Evolutionary conservation across 2,888 invertebrate species (phyloP).

Genomic region (Sympetrum striolatum): DNA sequence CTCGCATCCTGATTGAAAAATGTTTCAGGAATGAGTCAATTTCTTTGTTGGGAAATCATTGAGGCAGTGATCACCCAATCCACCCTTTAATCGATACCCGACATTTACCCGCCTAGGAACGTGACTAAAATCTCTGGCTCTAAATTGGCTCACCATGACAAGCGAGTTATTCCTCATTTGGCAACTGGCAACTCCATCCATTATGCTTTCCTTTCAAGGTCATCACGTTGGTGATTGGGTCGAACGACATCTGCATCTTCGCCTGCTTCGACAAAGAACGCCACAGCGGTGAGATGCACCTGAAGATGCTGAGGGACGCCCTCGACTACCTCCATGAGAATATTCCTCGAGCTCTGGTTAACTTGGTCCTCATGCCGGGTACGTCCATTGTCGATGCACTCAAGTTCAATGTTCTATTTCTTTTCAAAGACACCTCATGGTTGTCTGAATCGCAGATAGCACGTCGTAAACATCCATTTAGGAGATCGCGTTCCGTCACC

Average conservation of each 20-base stretch:
- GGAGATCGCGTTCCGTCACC: too few relatives aligned
- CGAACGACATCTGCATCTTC: constrained; percentile 49
- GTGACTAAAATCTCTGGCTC: too few relatives aligned
- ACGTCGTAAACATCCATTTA: too few relatives aligned
- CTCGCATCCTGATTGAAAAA: too few relatives aligned
- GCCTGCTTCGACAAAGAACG: constrained; percentile 46
- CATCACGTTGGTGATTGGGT: constrained; percentile 48
- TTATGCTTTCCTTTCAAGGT: constrained; percentile 43
- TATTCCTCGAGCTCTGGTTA: constrained; percentile 49
- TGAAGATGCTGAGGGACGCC: constrained; percentile 60
- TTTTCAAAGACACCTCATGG: too few relatives aligned
- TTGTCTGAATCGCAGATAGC: too few relatives aligned
- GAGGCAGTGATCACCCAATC: too few relatives aligned
- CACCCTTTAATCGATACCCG: too few relatives aligned
- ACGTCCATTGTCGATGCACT: not conserved
- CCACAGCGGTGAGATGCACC: constrained; percentile 56
- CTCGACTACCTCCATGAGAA: constrained; percentile 56
- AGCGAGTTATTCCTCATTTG: not conserved
- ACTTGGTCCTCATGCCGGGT: constrained; percentile 49
- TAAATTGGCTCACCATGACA: not conserved
- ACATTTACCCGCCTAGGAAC: too few relatives aligned
- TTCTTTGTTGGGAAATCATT: too few relatives aligned
- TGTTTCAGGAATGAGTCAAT: too few relatives aligned
- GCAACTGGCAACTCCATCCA: not conserved
- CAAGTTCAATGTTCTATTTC: too few relatives aligned